A percentile compares a stretch with the other conserved stretches of the same genome.
phyloP scores from a whole-genome alignment of 2,113 vertebrate species.

The Stigmatopora argus region DNA sequence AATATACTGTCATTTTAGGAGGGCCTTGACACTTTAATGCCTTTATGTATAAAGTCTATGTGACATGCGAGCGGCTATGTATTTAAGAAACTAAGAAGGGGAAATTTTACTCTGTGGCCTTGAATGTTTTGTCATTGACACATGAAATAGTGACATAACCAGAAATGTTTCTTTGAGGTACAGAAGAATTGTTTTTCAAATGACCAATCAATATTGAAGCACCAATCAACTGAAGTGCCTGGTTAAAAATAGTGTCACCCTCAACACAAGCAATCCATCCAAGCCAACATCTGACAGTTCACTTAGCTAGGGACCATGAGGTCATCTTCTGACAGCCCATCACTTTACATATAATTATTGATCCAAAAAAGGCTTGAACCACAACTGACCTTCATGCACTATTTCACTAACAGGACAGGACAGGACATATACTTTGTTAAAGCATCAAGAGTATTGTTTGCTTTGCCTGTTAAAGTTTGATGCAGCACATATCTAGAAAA shows the following conservation, averaged over 20 bases:
- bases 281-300: background rate
- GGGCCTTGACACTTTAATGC: background rate
- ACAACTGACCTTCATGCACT: conserved; percentile 27
- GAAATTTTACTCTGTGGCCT: background rate
- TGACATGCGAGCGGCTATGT: background rate
- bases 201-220: background rate
- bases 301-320: background rate
- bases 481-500: too few species aligned
- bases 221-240: background rate
- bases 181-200: background rate
- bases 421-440: conserved; percentile 8
- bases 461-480: background rate
- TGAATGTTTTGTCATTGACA: background rate
- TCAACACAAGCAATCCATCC: background rate
- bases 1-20: conserved; percentile 8
- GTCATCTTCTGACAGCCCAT: background rate
- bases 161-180: background rate
- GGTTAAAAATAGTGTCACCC: background rate
- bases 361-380: conserved; percentile 8
- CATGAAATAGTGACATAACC: background rate
- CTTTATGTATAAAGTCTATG: background rate
- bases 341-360: conserved; percentile 15
- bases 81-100: background rate
- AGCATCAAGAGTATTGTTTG: background rate
- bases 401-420: conserved; percentile 21